phyloP scores from a whole-genome alignment of 2,888 invertebrate genomes.

The Epinotia nisella region DNA sequence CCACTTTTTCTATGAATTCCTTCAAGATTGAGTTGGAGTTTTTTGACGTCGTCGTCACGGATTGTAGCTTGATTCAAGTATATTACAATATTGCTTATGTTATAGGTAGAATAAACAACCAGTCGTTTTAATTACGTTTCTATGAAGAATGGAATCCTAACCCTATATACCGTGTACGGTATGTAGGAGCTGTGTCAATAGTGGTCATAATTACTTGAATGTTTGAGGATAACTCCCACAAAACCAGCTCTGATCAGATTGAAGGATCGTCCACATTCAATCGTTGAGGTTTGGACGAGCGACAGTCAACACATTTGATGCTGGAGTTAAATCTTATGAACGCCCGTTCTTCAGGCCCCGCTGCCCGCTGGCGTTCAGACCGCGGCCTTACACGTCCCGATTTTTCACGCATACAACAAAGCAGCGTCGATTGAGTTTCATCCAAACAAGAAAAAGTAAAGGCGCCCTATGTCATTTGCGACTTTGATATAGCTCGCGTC shows the following conservation, averaged over 20 bases:
- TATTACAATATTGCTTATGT: slow-evolving; percentile 13
- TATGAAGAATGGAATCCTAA: neutral
- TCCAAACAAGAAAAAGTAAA: too few relatives aligned
- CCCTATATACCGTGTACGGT: neutral
- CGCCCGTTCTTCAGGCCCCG: too few relatives aligned
- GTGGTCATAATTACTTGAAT: neutral
- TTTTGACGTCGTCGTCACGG: slow-evolving; percentile 16
- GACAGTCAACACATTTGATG: too few relatives aligned
- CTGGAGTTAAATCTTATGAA: too few relatives aligned
- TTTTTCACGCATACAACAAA: too few relatives aligned
- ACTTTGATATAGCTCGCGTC: neutral
- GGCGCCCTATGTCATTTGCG: neutral
- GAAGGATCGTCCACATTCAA: neutral
- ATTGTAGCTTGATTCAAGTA: neutral
- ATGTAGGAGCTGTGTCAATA: neutral
- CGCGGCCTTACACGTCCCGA: too few relatives aligned
- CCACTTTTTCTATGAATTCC: slow-evolving; percentile 24
- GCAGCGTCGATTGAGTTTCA: too few relatives aligned
- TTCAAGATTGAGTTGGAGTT: neutral
- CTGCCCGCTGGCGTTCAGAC: too few relatives aligned
- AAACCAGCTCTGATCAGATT: neutral
- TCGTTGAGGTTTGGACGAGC: too few relatives aligned
- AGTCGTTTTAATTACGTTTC: neutral
- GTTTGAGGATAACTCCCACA: neutral
- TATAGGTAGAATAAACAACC: neutral